phyloP scores from a whole-genome alignment of 30 jellyfish, hydroid and myxozoan species.

The Nemopilema nomurai region DNA sequence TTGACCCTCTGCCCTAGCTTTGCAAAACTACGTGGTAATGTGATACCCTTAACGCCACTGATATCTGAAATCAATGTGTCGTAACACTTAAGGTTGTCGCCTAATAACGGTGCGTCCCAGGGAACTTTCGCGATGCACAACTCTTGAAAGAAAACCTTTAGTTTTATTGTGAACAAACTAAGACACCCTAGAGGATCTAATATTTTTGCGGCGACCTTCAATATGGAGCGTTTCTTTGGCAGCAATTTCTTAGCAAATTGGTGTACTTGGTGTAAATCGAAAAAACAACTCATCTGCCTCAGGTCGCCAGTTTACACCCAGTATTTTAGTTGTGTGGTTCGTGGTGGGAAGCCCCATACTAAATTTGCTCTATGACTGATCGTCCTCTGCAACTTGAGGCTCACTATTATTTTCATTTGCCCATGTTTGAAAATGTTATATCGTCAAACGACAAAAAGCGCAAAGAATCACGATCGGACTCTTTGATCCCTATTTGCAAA shows the following conservation, averaged over 20 bases:
- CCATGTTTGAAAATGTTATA: no score
- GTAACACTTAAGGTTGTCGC: not conserved
- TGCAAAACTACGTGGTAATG: not conserved
- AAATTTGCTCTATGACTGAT: no score
- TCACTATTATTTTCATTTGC: no score
- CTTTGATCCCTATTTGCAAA: no score
- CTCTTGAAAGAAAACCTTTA: slow-evolving; percentile 1
- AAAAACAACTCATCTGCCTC: not conserved
- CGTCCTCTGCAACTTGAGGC: no score
- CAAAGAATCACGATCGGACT: no score
- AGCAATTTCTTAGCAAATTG: slow-evolving; percentile 1
- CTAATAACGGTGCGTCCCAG: slow-evolving; percentile 16
- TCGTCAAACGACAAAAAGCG: no score
- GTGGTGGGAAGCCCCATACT: no score
- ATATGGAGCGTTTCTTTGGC: slow-evolving; percentile 20
- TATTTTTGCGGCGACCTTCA: slow-evolving; percentile 22
- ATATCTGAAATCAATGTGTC: not conserved
- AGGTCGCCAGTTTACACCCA: slow-evolving; percentile 9
- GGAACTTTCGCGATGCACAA: not conserved
- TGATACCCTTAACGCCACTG: not conserved
- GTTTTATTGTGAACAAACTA: slow-evolving; percentile 7
- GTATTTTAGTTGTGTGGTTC: not conserved
- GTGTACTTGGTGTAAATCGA: not conserved
- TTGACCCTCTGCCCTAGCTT: not conserved
- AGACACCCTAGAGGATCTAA: slow-evolving; percentile 27